These are phyloP conservation scores for Heliconius hermathena DNA, from an alignment of 1,140 invertebrate genomes.

Conservation along the genomic window DNA sequence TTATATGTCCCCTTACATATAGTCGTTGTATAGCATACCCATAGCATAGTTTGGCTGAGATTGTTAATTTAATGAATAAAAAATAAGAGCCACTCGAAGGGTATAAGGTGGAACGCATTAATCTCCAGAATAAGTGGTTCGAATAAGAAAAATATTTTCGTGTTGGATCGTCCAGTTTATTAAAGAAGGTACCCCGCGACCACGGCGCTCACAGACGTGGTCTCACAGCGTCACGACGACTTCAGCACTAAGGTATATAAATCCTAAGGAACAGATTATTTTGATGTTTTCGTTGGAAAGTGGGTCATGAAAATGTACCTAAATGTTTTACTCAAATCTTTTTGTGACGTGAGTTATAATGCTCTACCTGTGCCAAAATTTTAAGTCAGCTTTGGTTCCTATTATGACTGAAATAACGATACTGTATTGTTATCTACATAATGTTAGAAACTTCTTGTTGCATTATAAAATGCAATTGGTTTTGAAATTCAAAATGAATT, in stretches of 20 bases:
- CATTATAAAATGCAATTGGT: neutral
- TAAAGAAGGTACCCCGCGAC: no score
- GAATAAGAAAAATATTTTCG: no score
- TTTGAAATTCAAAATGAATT: neutral
- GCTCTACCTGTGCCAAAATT: conserved; percentile 3
- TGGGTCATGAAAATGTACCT: neutral
- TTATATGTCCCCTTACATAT: no score
- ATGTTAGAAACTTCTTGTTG: neutral
- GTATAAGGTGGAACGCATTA: no score
- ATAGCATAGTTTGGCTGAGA: no score
- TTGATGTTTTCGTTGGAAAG: neutral
- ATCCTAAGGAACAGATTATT: neutral
- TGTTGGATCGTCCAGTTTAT: no score
- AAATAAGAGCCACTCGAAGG: no score
- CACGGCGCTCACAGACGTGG: no score
- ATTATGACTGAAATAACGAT: conserved; percentile 4
- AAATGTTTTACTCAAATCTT: conserved; percentile 5
- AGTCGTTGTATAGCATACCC: no score
- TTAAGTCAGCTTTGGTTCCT: neutral
- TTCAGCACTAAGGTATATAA: neutral
- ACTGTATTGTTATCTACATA: neutral
- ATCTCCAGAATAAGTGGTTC: no score
- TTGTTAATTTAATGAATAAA: no score
- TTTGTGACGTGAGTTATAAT: neutral
- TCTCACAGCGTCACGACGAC: neutral